Evolutionary conservation across 64 coral and sea anemone genomes (phyloP), one percentile per base, ranked within the genome.

Genomic region (Pocillopora verrucosa): DNA sequence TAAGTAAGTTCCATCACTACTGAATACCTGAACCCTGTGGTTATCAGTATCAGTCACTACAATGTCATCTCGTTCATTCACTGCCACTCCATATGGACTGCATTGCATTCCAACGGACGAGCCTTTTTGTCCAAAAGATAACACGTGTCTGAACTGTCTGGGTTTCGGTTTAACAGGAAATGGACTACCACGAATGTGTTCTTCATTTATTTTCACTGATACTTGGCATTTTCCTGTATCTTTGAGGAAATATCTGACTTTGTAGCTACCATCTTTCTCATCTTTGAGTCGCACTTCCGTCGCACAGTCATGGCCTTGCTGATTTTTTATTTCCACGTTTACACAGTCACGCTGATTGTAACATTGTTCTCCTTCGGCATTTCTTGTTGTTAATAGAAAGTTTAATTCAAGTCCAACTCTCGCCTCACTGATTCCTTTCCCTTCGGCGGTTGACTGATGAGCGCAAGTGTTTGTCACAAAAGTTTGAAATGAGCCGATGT

Each of bases 41-140:
- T 91, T 90, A 38, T 73, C 75, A 79, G 65, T 75, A 22, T 90
- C 89, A 26, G 89, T 90, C 57, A 91, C 89, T 3, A 72, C 56
- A 26, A 91, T 91, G 4, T 81, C 61, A 12, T 81, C 57, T 15
- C 68, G 81, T 20, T 26, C 56, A 83, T 90, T 72, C 3, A 76
- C 67, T 11, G 89, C 81, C n/a, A 90, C 56, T 15, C 89, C 89
- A 24, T 79, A 76, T 1, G 79, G 80, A 1, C 65, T 56, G 12
- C 73, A 74, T 1, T 83, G 75, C 58, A 74, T 79, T 1, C 89
- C 89, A 12, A 51, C 89, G n/a, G 60, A 75, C 35, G 65, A 83
- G 13, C 79, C 89, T 34, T 75, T 68, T 30, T 69, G 37, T 16
- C 89, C 79, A 83, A 90, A 90, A 34, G 68, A 84, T 5, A 75